Base-by-base conservation (phyloP, 2,113 vertebrate genomes). In the Hydrochoerus hydrochaeris region DNA sequence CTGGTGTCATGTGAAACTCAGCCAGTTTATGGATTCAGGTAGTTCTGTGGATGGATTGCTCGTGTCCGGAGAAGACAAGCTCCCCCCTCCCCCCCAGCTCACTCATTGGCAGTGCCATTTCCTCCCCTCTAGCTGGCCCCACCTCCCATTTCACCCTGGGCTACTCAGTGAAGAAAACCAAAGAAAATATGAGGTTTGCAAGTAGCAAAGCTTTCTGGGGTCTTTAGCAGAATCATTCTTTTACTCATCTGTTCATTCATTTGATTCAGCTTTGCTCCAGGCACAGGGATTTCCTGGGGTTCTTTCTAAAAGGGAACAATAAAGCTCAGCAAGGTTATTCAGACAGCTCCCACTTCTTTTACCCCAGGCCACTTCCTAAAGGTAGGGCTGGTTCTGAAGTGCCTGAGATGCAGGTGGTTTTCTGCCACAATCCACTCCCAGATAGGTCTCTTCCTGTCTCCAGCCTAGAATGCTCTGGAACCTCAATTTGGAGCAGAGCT, bases 391-490 rank as follows among this genome's bases (percentile, higher is more conserved):
- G 49, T 60, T 69, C 28, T 20, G 26, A 85, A 30, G 78, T 28
- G 49, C 32, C 7, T 32, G 44, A 32, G 6, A 28, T 38, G 19
- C 28, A 73, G 80, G 44, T 12, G 46, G 32, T 19, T 26, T 69
- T 58, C 58, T 0, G 9, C 46, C 5, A 3, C 3, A 2, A 5
- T 41, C 22, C 0, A 0, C 3, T 4, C 38, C 0, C 0, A 0
- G 28, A 1, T 0, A 4, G 16, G 22, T 35, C n/a, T 60, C 17
- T 17, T 86, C 69, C 46, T 2, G 28, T 35, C 13, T 26, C 30
- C 5, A 24, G 44, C 11, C 71, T 10, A 20, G 83, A 87, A 49
- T n/a, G 11, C 8, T 54, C 54, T 35, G 38, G 57, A 60, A 35
- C 19, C 54, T 71, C 69, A 9, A 16, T 3, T 16, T 28, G 13